Evolutionary conservation across 1,140 invertebrate genomes (phyloP), one percentile per base, ranked within the genome.

Genomic region (Aphelenchoides besseyi): DNA sequence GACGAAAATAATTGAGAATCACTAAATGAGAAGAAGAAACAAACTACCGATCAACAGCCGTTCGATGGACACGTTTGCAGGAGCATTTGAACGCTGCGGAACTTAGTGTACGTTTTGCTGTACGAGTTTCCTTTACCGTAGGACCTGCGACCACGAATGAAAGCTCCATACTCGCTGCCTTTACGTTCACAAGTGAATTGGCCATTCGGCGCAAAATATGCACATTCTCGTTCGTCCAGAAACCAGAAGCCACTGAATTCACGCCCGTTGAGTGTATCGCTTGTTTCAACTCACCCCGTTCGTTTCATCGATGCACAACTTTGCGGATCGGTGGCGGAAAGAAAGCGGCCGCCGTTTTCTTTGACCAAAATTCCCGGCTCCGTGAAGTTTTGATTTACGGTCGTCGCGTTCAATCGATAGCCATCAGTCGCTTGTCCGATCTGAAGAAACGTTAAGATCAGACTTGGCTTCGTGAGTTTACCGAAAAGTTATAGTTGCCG

Each of bases 321-420:
- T 12, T 12, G 41, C 41, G 12, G 41, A 12, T 48, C 41, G 41
- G 12, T 23, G 12, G 12, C 41, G 12, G 23, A 12, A 23, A 23
- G 41, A 23, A 48, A 48, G 41, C 41, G 41, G 41, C 41, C 41
- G 41, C 41, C 41, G 41, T 48, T 48, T 23, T 12, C 41, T 12
- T 23, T 23, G 41, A 48, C 41, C 12, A 48, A 16, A 12, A 48
- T 23, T 23, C 23, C 12, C 41, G 41, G 23, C 41, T 48, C 41
- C 12, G 12, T 48, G 41, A 48, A 48, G 41, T 48, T 48, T 12
- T 48, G 41, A 12, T 48, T 12, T 23, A 30, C 26, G 5, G 32
- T n/a, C 3, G 67, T 18, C 18, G 52, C 30, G 16, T 29, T n/a
- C 12, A 72, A 54, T 3, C 52, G 73, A 62, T 71, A 72, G 2